Evolutionary conservation across 2,888 invertebrate species (phyloP).

Genomic region (Tenodera sinensis): DNA sequence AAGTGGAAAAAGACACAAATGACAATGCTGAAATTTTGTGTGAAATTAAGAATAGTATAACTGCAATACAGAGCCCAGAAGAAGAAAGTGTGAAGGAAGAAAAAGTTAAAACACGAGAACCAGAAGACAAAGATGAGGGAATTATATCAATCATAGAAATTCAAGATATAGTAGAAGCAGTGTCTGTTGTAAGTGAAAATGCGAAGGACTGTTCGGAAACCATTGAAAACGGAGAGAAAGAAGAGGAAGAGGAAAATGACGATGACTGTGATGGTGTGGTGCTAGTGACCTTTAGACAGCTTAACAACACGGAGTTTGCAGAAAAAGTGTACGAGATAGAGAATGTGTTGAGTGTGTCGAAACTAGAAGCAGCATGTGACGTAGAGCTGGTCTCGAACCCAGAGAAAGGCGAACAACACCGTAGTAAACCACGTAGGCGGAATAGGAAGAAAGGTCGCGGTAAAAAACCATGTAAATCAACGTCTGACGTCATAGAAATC

Average conservation of each 20-base stretch:
- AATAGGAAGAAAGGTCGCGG: neutral
- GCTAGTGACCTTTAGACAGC: neutral
- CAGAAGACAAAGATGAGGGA: conserved; percentile 17
- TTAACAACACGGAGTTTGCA: neutral
- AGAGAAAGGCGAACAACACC: neutral
- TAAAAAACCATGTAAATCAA: neutral
- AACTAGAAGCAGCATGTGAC: neutral
- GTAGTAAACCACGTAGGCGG: neutral
- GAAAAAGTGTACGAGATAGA: neutral
- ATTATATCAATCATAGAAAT: neutral
- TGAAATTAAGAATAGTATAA: neutral
- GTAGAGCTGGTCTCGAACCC: neutral
- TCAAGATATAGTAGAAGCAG: conserved; percentile 34
- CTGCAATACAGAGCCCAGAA: neutral
- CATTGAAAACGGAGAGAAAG: conserved; percentile 27
- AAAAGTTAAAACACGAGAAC: neutral
- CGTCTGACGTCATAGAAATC: neutral
- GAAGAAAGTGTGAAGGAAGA: neutral
- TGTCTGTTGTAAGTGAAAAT: conserved; percentile 42
- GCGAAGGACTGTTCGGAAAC: conserved; percentile 45
- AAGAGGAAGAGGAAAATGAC: neutral
- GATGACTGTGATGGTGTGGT: neutral
- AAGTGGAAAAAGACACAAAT: neutral
- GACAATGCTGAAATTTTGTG: neutral
- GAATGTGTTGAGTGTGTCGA: neutral